phyloP scores from a whole-genome alignment of 2,888 invertebrate genomes.

The Trachelus stipa region DNA sequence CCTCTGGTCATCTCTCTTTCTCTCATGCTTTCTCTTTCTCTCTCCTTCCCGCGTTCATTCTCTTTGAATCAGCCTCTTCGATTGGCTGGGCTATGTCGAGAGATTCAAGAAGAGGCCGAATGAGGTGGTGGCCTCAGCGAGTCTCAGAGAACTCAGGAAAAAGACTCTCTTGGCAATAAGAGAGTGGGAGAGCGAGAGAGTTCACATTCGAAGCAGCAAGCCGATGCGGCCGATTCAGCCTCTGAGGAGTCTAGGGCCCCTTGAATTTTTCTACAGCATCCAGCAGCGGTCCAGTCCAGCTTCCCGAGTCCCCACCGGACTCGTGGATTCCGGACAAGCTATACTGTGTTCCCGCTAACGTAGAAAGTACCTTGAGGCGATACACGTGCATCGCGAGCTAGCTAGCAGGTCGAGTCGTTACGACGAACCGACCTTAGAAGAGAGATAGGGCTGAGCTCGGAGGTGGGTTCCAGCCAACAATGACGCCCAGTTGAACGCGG shows the following conservation, averaged over 20 bases:
- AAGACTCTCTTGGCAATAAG: too few species aligned
- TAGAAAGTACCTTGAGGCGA: constrained; percentile 30
- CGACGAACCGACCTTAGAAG: constrained; percentile 51
- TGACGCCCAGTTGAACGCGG: constrained; percentile 63
- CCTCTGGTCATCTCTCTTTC: not conserved
- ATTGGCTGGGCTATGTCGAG: too few species aligned
- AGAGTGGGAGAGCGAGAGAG: too few species aligned
- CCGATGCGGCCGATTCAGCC: constrained; percentile 35
- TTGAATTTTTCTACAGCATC: constrained; percentile 55
- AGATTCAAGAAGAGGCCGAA: too few species aligned
- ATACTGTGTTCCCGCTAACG: constrained; percentile 48
- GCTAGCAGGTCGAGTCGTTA: constrained; percentile 38
- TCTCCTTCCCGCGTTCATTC: too few species aligned
- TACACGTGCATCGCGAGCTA: constrained; percentile 3
- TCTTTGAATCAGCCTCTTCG: too few species aligned
- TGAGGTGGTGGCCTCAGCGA: too few species aligned
- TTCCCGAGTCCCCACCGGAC: constrained; percentile 18
- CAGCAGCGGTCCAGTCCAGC: constrained; percentile 40
- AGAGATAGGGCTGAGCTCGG: constrained; percentile 55
- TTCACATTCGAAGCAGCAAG: too few species aligned
- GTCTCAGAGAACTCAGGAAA: too few species aligned
- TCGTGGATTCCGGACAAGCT: constrained; percentile 16
- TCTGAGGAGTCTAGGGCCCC: constrained; percentile 47
- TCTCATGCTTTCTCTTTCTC: too few species aligned
- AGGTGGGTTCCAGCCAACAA: constrained; percentile 53